Evolutionary conservation across 2,888 invertebrate genomes (phyloP), one percentile per base, ranked within the genome.

Genomic region (Cryptophagus acutangulus): DNA sequence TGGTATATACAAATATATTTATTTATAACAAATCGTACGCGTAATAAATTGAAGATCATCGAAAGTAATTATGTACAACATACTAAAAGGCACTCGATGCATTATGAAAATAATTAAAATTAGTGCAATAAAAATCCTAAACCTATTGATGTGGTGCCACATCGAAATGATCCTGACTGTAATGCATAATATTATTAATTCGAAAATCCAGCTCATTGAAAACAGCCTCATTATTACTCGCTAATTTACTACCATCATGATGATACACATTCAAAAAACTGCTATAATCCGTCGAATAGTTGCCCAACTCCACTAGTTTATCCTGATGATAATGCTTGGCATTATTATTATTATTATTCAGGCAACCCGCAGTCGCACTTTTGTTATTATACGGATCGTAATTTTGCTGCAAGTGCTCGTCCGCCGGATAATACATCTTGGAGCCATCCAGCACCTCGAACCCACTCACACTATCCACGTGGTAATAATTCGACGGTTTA

Each of bases 151-250:
- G 57, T 36, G 58, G 48, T 30, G 56, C 52, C 29, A 52, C 49
- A 50, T 60, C 59, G 37, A 55, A 61, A 41, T 44, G 52, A 14
- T 57, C 56, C 12, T 53, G 52, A 47, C 43, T 54, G 46, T 57
- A 58, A 46, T 59, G 57, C 25, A 56, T 39, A 46, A 51, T 54
- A 35, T 43, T 58, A 40, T 58, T 60, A 17, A 67, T 59, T 51
- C 66, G 57, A 51, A 67, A 69, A 52, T 70, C 69, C 2, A 69
- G 53, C 28, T 70, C 69, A 38, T 59, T 64, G 37, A 67, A 63
- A 35, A 63, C 57, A n/a, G 60, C 55, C 30, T 62, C 65, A 36
- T 57, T 60, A 15, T 51, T 52, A n/a, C n/a, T n/a, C n/a, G n/a
- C n/a, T n/a, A n/a, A n/a, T n/a, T 57, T 57, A 14, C 24, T 54